phyloP scores from a whole-genome alignment of 2,113 vertebrate genomes.

The Bettongia penicillata region DNA sequence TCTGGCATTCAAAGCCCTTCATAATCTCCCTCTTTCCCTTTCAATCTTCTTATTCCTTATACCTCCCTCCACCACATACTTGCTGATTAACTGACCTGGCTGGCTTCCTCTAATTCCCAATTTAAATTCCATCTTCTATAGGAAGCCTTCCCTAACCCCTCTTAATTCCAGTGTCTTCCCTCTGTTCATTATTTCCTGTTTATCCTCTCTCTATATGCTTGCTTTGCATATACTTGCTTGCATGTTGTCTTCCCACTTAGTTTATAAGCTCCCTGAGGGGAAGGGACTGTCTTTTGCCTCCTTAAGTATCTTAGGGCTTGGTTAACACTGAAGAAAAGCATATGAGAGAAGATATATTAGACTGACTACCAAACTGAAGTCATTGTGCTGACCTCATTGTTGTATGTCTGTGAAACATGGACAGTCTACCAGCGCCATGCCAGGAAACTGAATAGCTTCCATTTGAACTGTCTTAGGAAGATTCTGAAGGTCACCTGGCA shows the following conservation, averaged over 20 bases:
- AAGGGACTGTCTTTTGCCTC: background rate
- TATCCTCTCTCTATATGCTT: background rate
- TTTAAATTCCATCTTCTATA: background rate
- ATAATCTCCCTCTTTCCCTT: background rate
- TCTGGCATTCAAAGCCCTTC: background rate
- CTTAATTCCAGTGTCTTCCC: background rate
- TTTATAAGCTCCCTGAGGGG: background rate
- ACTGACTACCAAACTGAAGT: too few species aligned
- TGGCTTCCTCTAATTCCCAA: background rate
- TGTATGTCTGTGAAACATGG: too few species aligned
- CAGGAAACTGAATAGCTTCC: too few species aligned
- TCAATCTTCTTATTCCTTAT: background rate
- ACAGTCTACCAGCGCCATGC: too few species aligned
- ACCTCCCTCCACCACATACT: background rate
- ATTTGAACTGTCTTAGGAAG: too few species aligned
- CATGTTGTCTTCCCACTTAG: background rate
- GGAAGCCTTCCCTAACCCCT: background rate
- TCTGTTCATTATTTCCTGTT: background rate
- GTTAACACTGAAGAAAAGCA: too few species aligned
- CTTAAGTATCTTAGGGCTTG: background rate
- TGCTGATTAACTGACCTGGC: background rate
- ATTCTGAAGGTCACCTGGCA: too few species aligned
- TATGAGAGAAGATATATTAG: too few species aligned
- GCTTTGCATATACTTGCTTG: background rate
- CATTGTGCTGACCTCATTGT: too few species aligned